These are phyloP conservation scores for Harpegnathos saltator DNA, from an alignment of 1,140 invertebrate genomes.

Conservation along the genomic window DNA sequence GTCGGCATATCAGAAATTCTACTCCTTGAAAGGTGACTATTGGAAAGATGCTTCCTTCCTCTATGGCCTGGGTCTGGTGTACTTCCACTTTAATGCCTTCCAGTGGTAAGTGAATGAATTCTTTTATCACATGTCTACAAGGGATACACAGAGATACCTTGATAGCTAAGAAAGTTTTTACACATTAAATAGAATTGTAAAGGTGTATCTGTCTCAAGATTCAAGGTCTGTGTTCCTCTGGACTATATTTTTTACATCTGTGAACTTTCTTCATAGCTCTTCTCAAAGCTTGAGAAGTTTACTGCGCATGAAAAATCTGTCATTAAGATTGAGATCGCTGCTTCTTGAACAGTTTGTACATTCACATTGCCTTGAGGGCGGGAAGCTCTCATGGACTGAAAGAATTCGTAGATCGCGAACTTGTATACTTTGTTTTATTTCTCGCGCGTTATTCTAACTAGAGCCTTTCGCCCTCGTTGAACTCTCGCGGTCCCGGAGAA, in stretches of 20 bases:
- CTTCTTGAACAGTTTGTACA: not conserved
- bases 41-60: slow-evolving; percentile 97
- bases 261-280: not conserved
- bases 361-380: not conserved
- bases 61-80: slow-evolving; percentile 97
- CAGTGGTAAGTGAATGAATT: slow-evolving; percentile 93
- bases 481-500: not conserved
- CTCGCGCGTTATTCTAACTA: slow-evolving; percentile 11
- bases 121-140: not conserved
- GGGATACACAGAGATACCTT: no score
- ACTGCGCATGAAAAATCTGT: not conserved
- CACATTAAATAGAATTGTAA: no score
- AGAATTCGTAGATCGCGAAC: not conserved
- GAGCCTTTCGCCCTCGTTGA: not conserved
- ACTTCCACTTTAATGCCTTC: slow-evolving; percentile 98
- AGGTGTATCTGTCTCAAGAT: no score
- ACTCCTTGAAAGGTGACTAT: slow-evolving; percentile 91
- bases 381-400: no score
- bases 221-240: no score
- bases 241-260: not conserved
- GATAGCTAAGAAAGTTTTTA: no score
- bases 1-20: slow-evolving; percentile 98
- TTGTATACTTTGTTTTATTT: not conserved
- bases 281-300: no score
- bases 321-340: slow-evolving; percentile 7